Conservation (phyloP, 2,888 invertebrate species). For the Bombyx huttoni region DNA sequence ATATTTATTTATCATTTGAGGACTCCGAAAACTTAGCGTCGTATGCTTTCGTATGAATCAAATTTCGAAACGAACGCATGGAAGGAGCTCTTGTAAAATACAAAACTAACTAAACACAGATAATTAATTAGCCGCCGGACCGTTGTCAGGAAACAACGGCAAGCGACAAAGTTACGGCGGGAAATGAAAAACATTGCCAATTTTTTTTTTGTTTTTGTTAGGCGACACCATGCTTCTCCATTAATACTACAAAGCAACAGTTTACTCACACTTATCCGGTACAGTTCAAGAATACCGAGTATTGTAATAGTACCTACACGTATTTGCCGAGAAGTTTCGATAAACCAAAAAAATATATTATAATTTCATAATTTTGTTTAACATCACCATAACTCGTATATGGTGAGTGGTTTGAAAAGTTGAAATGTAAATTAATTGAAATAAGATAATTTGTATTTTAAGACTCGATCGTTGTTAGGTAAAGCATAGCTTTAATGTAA, state of each 20-base stretch:
- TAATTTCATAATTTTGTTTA: background rate
- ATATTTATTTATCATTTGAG: too few species aligned
- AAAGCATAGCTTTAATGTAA: slow-evolving; percentile 51
- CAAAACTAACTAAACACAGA: slow-evolving; percentile 48
- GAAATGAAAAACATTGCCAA: slow-evolving; percentile 39
- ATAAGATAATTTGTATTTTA: background rate
- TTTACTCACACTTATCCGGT: slow-evolving; percentile 62
- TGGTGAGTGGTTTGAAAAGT: too few species aligned
- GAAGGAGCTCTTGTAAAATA: slow-evolving; percentile 31
- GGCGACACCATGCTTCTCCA: slow-evolving; percentile 60
- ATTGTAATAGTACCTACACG: background rate
- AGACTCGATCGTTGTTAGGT: slow-evolving; percentile 32
- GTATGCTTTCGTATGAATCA: background rate
- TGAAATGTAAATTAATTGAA: too few species aligned
- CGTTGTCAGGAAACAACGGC: slow-evolving; percentile 30
- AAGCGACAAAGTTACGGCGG: slow-evolving; percentile 51
- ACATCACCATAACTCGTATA: background rate
- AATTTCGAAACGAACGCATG: slow-evolving; percentile 25
- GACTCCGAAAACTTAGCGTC: too few species aligned
- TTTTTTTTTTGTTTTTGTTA: slow-evolving; percentile 31
- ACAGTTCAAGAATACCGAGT: slow-evolving; percentile 8
- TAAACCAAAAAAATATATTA: background rate
- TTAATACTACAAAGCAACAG: slow-evolving; percentile 61
- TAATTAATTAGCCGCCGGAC: slow-evolving; percentile 38
- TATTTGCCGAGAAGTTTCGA: background rate